Evolutionary conservation across 2,888 invertebrate species (phyloP).

Genomic region (Stenodera caucasica): DNA sequence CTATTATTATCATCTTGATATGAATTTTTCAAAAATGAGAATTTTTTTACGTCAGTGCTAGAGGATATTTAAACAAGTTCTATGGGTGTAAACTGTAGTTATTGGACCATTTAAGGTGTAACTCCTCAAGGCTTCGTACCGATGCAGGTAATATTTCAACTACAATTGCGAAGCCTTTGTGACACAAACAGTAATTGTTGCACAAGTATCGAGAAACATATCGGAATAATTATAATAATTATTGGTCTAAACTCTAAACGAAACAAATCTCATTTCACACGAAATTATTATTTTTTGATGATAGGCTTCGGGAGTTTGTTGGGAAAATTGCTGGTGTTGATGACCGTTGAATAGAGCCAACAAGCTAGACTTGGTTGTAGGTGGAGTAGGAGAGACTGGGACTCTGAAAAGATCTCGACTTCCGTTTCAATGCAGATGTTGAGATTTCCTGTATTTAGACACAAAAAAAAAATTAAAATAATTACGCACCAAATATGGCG

Average conservation of each 20-base stretch:
- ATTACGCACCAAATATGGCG: background rate
- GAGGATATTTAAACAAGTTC: conserved; percentile 2
- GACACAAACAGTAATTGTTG: background rate
- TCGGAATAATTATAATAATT: too few species aligned
- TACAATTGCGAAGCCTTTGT: background rate
- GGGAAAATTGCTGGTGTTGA: background rate
- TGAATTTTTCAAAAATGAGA: background rate
- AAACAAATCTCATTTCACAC: too few species aligned
- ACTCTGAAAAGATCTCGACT: background rate
- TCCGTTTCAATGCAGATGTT: conserved; percentile 1
- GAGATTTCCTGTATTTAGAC: background rate
- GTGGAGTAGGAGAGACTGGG: background rate
- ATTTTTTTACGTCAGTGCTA: background rate
- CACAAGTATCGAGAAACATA: too few species aligned
- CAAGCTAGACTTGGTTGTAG: too few species aligned
- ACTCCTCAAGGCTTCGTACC: background rate
- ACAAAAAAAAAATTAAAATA: background rate
- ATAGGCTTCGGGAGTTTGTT: too few species aligned
- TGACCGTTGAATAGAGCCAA: background rate
- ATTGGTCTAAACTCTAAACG: too few species aligned
- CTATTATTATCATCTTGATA: background rate
- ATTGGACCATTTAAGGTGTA: conserved; percentile 4
- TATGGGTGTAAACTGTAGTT: background rate
- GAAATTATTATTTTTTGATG: too few species aligned
- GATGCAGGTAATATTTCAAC: conserved; percentile 1